Base-by-base conservation (phyloP, 2,888 invertebrate species). In the Pyralis farinalis region DNA sequence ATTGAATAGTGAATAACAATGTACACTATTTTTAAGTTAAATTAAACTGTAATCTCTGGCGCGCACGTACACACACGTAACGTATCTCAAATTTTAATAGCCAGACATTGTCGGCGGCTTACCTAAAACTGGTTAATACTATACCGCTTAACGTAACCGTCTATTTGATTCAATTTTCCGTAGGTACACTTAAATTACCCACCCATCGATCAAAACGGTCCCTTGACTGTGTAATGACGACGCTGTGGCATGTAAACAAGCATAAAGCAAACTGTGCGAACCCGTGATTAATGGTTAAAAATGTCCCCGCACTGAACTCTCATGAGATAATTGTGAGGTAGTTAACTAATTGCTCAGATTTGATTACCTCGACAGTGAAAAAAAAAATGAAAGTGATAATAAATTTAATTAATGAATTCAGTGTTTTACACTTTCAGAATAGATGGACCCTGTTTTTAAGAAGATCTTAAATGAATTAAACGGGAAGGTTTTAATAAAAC, bases 161-260 rank as follows among this genome's bases (percentile, higher is more conserved):
- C 62, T 62, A 69, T 74, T 74, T 59, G 44, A 81, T 66, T 76
- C 65, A 75, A 74, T 79, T 72, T 73, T 47, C 47, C 59, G 16
- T 16, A 16, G 49, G 51, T 64, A 51, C 56, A 52, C 61, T 63
- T 53, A 69, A 69, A 68, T 71, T 60, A 55, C 55, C 46, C 50
- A 69, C 68, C 55, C 51, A 68, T 71, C 65, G 63, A 40, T 55
- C 41, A 49, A 44, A 42, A 7, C 25, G 25, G 2, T 2, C 47
- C 12, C 30, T 41, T 35, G 41, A 29, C 40, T 44, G 35, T 43
- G 38, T 50, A 51, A 45, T 44, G 11, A 34, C 37, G 16, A 11
- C 20, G 20, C 21, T 20, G 9, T 32, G 20, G 12, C 22, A 21
- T 12, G 5, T 25, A 44, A 37, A 37, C 30, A 34, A 40, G 36